These are phyloP conservation scores for Silvanus unidentatus DNA, from an alignment of 2,888 invertebrate species.

Conservation along the genomic window DNA sequence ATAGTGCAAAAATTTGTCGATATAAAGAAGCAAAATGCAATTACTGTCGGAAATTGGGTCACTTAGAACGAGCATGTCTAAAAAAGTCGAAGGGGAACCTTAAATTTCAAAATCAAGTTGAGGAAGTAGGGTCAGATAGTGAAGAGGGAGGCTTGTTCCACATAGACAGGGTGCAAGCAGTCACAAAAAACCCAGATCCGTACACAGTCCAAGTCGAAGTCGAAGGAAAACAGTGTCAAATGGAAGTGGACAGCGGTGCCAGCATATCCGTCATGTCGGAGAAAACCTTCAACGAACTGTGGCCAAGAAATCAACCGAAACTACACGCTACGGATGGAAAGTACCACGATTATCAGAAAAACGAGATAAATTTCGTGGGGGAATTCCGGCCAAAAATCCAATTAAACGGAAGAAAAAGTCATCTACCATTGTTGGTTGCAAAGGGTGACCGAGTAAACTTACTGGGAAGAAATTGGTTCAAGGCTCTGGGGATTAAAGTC, in stretches of 20 bases:
- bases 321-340: not conserved
- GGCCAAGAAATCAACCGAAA: not conserved
- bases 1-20: slow-evolving; percentile 1
- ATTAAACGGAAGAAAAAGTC: not conserved
- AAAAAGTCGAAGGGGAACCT: not conserved
- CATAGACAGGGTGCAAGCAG: not conserved
- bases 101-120: not conserved
- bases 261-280: not conserved
- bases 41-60: slow-evolving; percentile 6
- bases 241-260: not conserved
- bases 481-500: not conserved
- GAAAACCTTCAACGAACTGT: not conserved
- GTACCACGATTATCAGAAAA: not conserved
- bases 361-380: not conserved
- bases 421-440: not conserved
- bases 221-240: not conserved
- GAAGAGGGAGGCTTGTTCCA: not conserved
- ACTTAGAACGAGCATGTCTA: not conserved
- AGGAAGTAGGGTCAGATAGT: not conserved
- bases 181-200: not conserved
- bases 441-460: not conserved
- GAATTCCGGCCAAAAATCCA: not conserved
- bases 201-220: not conserved
- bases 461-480: slow-evolving; percentile 1
- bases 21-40: slow-evolving; percentile 1